Base-by-base conservation (phyloP, 2,113 vertebrate species). In the Cisticola juncidis region DNA sequence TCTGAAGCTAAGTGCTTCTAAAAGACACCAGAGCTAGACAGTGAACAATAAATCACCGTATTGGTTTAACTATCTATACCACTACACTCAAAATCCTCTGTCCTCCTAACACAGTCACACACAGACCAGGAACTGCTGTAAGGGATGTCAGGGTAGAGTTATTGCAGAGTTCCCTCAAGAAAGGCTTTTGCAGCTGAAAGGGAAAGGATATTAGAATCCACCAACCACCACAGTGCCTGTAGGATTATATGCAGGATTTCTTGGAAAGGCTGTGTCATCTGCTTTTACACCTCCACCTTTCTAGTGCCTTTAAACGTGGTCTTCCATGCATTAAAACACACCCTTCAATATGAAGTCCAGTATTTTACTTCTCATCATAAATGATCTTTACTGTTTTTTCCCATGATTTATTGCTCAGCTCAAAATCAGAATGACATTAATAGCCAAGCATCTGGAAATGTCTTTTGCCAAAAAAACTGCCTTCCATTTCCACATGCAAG, bases 231-330 rank as follows among this genome's bases (percentile, higher is more conserved):
- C 18, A 65, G 40, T 15, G 29, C 60, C 81, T 94, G 86, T 29
- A 86, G 68, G 62, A 90, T 71, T 70, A 86, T 28, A 70, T n/a
- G 33, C 69, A 89, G 83, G 79, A 68, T 72, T 90, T 81, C 33
- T 70, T 85, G 83, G 88, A 92, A 74, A 95, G 48, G 26, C 57
- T 88, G n/a, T 73, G 50, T 73, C 88, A 89, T 69, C 22, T 86
- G 51, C 85, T 88, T 94, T 80, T 83, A 80, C 56, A 77, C 28
- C 22, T 64, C 33, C 60, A 96, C 42, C 74, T 58, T 70, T 90
- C 68, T 81, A 60, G 64, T 31, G n/a, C 17, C 51, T 58, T 53
- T 72, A 53, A 96, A 86, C 74, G 56, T 88, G n/a, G n/a, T 92
- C 58, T 90, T 81, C 38, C 79, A 71, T 88, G 79, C 23, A 95